Percentiles rank a stretch among this genome's conserved stretches.
Evolutionary conservation across 2,888 invertebrate species (phyloP).

Genomic region (Sphinx pinastri): DNA sequence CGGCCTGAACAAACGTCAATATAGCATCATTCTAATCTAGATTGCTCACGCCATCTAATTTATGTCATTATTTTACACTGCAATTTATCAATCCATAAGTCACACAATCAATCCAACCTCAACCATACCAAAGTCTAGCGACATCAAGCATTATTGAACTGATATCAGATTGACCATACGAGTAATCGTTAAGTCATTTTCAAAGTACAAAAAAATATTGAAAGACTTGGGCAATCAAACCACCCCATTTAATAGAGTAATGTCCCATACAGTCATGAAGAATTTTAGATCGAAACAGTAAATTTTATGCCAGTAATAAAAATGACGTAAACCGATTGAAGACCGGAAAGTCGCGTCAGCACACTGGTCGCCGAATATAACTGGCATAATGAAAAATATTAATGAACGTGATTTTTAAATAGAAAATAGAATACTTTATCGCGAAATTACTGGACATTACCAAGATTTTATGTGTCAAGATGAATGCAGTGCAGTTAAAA

Average conservation of each 20-base stretch:
- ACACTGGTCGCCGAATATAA: neutral
- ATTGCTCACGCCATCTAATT: too few relatives aligned
- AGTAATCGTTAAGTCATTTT: neutral
- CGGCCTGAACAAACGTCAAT: too few relatives aligned
- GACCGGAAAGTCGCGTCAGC: slow-evolving; percentile 43
- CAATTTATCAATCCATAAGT: too few relatives aligned
- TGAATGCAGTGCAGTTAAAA: too few relatives aligned
- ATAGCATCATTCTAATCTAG: too few relatives aligned
- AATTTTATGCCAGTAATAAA: slow-evolving; percentile 57
- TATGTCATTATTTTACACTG: too few relatives aligned
- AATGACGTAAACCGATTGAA: slow-evolving; percentile 44
- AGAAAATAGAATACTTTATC: neutral
- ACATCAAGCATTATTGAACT: too few relatives aligned
- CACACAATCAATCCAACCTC: too few relatives aligned
- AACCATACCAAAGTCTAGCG: too few relatives aligned
- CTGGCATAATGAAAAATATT: neutral
- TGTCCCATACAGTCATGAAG: slow-evolving; percentile 28
- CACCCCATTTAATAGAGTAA: neutral
- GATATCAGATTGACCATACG: too few relatives aligned
- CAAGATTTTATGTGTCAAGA: too few relatives aligned
- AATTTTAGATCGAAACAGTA: slow-evolving; percentile 48
- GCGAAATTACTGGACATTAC: too few relatives aligned
- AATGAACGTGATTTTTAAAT: neutral
- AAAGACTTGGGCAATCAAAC: neutral
- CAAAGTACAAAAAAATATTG: neutral